Evolutionary conservation across 2,113 vertebrate genomes (phyloP).

Genomic region (Epinephelus moara): DNA sequence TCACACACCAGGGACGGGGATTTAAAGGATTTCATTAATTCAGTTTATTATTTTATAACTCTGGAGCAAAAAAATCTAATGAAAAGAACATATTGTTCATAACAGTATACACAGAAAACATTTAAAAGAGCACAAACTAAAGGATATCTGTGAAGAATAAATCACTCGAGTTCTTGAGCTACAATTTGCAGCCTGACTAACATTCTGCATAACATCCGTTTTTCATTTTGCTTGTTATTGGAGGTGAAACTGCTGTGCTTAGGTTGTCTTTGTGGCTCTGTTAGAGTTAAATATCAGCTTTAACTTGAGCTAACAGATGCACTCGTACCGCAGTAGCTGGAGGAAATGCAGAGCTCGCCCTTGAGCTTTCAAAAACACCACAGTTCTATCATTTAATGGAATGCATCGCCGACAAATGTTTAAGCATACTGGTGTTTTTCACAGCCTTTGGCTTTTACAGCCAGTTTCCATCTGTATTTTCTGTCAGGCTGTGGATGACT

Average conservation of each 20-base stretch:
- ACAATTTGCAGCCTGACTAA: not conserved
- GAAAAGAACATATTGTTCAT: constrained; percentile 1
- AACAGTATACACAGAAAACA: not conserved
- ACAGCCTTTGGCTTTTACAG: not conserved
- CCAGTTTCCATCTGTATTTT: not conserved
- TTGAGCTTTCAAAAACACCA: not conserved
- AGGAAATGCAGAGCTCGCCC: not conserved
- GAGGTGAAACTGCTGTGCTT: not conserved
- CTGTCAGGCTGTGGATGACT: not conserved
- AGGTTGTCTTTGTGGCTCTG: not conserved
- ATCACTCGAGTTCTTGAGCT: not conserved
- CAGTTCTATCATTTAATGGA: not conserved
- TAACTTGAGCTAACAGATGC: not conserved
- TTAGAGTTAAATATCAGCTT: constrained; percentile 3
- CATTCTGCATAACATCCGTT: not conserved
- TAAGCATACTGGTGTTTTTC: not conserved
- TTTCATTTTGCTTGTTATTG: constrained; percentile 9
- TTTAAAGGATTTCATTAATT: constrained; percentile 15
- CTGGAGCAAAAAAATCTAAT: constrained; percentile 5
- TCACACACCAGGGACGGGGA: constrained; percentile 9
- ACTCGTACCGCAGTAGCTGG: not conserved
- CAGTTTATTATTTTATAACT: not conserved
- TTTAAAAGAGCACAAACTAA: not conserved
- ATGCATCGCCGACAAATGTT: not conserved
- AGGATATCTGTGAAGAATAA: constrained; percentile 1